Evolutionary conservation across 2,113 vertebrate genomes (phyloP), one percentile per base, ranked within the genome.

Genomic region (Stictonetta naevosa): DNA sequence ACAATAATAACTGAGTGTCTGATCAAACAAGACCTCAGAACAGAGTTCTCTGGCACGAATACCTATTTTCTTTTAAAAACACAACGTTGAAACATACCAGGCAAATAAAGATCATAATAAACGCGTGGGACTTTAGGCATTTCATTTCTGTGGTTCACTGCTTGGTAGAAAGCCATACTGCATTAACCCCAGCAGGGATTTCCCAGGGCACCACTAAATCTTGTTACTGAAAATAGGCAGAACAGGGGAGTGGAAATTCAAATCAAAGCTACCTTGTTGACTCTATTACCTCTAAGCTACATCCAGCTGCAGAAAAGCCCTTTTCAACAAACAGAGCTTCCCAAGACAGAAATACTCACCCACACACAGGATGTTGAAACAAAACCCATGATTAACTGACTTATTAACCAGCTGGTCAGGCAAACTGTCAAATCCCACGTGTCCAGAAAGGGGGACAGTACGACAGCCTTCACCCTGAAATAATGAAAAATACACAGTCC

Each of bases 351-450:
- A 97, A 98, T 98, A 99, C 99, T 99, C 98, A 99, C 99, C 99
- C 98, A 99, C 99, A 90, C 99, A 99, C 95, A 99, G 98, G 98
- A 99, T 99, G 98, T 99, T 99, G 97, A 99, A 99, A 98, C 99
- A 99, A 98, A 99, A 99, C 72, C 99, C 99, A 76, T 99, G 99
- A 97, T 98, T 99, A 95, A 99, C 98, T 36, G 99, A 99, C 97
- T 99, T 99, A 98, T 99, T 99, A 98, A 99, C 99, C 99, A 99
- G 98, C 98, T 99, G 99, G 98, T 99, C 99, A 59, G 99, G 99
- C 99, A 99, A 98, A 97, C 99, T 99, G 98, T 99, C 99, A 97
- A 99, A 99, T 97, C 99, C 99, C 68, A 99, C 99, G 58, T 99
- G 99, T 96, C 99, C 99, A 2, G 99, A 98, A 86, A 99, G 98